Conservation (phyloP, 2,888 invertebrate genomes). For the Mesorhabditis belari region DNA sequence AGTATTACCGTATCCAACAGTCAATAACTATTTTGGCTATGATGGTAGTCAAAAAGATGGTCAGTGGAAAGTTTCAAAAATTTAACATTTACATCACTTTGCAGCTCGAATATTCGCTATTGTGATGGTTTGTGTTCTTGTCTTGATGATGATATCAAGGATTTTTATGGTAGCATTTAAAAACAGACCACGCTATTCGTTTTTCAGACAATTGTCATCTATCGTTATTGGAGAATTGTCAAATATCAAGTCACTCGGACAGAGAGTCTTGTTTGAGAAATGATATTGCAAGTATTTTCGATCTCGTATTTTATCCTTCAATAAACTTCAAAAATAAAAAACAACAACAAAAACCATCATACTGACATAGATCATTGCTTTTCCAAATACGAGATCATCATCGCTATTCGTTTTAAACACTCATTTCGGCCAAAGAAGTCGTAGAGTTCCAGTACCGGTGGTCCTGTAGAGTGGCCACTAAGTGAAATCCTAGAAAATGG, state of each 20-base stretch:
- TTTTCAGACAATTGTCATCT: neutral
- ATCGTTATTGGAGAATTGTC: neutral
- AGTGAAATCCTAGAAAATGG: conserved; percentile 26
- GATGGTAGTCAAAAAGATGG: neutral
- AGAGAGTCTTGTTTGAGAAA: neutral
- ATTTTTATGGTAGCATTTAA: neutral
- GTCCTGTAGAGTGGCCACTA: conserved; percentile 40
- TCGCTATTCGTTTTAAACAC: conserved; percentile 13
- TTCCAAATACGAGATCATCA: conserved; percentile 15
- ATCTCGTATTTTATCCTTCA: too few relatives aligned
- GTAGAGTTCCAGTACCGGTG: conserved; percentile 43
- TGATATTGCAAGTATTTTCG: neutral
- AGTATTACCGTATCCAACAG: neutral
- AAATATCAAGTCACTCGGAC: neutral
- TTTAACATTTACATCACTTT: neutral
- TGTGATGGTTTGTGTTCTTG: neutral
- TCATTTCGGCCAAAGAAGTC: conserved; percentile 38
- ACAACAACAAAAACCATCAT: too few relatives aligned
- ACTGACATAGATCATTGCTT: too few relatives aligned
- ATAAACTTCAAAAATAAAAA: too few relatives aligned
- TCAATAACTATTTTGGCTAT: neutral
- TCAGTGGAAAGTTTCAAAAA: neutral
- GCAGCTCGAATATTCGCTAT: neutral
- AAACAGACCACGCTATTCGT: neutral
- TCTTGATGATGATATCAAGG: neutral